A percentile compares a stretch with the other conserved stretches of the same genome.
phyloP scores from a whole-genome alignment of 2,888 invertebrate genomes.

The Neoascia interrupta region DNA sequence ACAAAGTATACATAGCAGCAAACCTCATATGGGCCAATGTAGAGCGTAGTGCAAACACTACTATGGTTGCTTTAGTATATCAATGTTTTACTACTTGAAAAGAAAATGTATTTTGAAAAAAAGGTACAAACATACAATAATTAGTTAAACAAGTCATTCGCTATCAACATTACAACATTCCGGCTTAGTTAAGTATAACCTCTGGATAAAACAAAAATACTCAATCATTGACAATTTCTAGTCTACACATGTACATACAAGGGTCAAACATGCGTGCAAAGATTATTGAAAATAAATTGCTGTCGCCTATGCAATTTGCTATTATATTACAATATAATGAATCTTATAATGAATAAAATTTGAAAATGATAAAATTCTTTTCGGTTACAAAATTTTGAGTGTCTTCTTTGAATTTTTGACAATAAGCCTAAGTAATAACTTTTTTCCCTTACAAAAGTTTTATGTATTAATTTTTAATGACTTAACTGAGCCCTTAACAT shows the following conservation, averaged over 20 bases:
- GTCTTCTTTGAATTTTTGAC: slow-evolving; percentile 56
- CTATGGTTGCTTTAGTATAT: slow-evolving; percentile 33
- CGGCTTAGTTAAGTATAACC: slow-evolving; percentile 43
- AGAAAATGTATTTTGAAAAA: background rate
- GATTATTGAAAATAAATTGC: slow-evolving; percentile 25
- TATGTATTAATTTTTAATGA: too few species aligned
- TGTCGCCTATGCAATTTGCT: slow-evolving; percentile 64
- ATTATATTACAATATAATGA: too few species aligned
- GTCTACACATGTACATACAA: slow-evolving; percentile 50
- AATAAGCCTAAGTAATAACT: too few species aligned
- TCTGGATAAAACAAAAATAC: slow-evolving; percentile 29
- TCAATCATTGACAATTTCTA: slow-evolving; percentile 48
- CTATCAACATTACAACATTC: slow-evolving; percentile 67
- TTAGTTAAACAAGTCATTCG: slow-evolving; percentile 53
- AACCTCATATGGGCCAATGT: slow-evolving; percentile 60
- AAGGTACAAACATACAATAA: slow-evolving; percentile 49
- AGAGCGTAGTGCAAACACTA: slow-evolving; percentile 61
- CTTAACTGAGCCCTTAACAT: too few species aligned
- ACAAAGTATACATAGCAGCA: slow-evolving; percentile 59
- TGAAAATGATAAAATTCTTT: background rate
- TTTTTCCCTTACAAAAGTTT: too few species aligned
- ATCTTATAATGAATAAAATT: slow-evolving; percentile 8
- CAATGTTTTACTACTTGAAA: slow-evolving; percentile 49
- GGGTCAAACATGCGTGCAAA: slow-evolving; percentile 63
- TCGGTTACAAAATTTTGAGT: slow-evolving; percentile 49